Evolutionary conservation across 2,888 invertebrate genomes (phyloP), one percentile per base, ranked within the genome.

Genomic region (Chironomus riparius): DNA sequence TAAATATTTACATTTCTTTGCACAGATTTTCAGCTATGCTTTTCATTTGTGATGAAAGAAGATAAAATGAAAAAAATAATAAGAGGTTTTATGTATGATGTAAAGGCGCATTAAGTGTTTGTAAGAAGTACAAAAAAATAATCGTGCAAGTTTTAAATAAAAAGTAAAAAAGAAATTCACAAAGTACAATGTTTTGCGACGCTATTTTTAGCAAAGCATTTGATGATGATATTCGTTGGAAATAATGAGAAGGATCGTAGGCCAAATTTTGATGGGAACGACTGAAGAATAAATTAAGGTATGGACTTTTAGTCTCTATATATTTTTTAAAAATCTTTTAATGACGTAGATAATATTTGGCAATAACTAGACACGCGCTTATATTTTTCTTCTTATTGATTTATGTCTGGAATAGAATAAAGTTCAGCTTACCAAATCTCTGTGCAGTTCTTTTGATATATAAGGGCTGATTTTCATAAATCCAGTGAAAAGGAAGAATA

Each of bases 401-500:
- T 12, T 24, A 13, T 65, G 65, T 65, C 65, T 65, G 65, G 24
- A 22, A 18, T 56, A 5, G 5, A 18, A 15, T 56, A 2, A 10
- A 21, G 6, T 65, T 65, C 21, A 65, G 85, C 92, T 90, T 85
- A 97, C 97, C 91, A 97, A 88, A 86, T 97, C 97, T 87, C 94
- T 95, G 84, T 97, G 97, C 78, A 97, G 88, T 85, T 97, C 97
- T 87, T 94, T 94, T 81, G 95, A 97, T 79, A 97, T 90, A 80
- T 92, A 89, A 79, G 95, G 95, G 78, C 96, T 93, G 78, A 97
- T 85, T 86, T 97, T 97, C 82, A 97, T 91, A 77, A 93, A 90
- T 77, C 97, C 97, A 79, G 97, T 94, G 83, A 97, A 96, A 81
- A 97, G 90, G 84, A 97, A 97, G 86, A 97, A 97, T 80, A 97